These are phyloP conservation scores for Oxygymnocypris stewartii DNA, from an alignment of 2,113 vertebrate species.

Conservation along the genomic window DNA sequence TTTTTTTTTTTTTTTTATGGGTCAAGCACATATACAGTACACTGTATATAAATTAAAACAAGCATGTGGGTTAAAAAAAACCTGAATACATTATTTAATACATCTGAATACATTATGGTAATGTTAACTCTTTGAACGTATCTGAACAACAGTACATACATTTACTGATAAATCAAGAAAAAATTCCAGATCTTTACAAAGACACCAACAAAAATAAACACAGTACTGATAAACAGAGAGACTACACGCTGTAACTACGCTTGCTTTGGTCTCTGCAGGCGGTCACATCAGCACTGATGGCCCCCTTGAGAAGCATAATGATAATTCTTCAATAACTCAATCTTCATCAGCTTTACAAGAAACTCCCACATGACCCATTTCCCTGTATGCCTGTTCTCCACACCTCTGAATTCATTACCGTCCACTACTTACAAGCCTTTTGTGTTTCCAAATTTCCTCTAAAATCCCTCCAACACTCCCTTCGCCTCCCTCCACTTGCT, in stretches of 20 bases:
- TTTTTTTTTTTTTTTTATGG: neutral
- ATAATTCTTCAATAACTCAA: conserved; percentile 72
- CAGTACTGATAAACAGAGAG: conserved; percentile 62
- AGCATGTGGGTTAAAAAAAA: too few relatives aligned
- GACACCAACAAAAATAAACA: conserved; percentile 9
- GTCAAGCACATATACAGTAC: too few relatives aligned
- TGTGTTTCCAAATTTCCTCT: conserved; percentile 46
- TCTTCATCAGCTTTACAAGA: conserved; percentile 65
- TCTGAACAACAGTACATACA: neutral
- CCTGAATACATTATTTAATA: neutral
- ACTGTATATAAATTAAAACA: too few relatives aligned
- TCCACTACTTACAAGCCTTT: neutral
- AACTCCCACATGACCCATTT: conserved; percentile 32
- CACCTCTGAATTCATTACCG: neutral
- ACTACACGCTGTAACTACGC: conserved; percentile 60
- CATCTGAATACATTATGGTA: neutral
- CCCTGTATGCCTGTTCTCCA: conserved; percentile 40
- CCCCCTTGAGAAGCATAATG: conserved; percentile 62
- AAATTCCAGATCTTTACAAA: neutral
- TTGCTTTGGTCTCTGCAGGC: conserved; percentile 48
- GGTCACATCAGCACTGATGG: conserved; percentile 55
- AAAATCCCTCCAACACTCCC: conserved; percentile 39
- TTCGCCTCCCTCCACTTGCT: conserved; percentile 4
- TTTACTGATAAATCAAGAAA: neutral
- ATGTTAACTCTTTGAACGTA: neutral